A percentile compares a stretch with the other conserved stretches of the same genome.
These are phyloP conservation scores for Xenopus laevis DNA, from an alignment of 2,113 vertebrate species.

Conservation along the genomic window DNA sequence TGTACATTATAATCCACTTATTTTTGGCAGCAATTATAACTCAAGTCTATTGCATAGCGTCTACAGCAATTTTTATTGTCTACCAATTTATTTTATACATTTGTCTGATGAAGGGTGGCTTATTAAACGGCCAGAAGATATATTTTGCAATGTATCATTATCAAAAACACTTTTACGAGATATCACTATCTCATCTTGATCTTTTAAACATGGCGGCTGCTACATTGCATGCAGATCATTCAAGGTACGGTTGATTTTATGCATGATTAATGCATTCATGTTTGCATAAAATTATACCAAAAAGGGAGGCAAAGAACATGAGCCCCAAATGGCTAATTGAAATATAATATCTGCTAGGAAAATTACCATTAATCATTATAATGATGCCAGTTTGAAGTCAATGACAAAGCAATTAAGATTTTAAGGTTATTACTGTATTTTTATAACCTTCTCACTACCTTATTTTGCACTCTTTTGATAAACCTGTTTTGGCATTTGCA, in stretches of 20 bases:
- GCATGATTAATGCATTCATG: constrained; percentile 40
- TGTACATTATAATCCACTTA: too few relatives aligned
- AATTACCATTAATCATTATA: constrained; percentile 46
- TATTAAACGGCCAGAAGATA: too few relatives aligned
- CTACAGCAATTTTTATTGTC: too few relatives aligned
- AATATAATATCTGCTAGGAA: constrained; percentile 43
- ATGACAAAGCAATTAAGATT: constrained; percentile 45
- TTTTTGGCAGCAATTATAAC: too few relatives aligned
- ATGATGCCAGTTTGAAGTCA: constrained; percentile 42
- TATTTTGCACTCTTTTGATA: constrained; percentile 31
- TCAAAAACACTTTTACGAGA: neutral
- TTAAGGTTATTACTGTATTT: constrained; percentile 42
- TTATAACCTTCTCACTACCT: constrained; percentile 35
- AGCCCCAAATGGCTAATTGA: constrained; percentile 44
- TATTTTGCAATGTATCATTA: too few relatives aligned
- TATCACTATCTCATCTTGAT: neutral
- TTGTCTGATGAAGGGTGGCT: too few relatives aligned
- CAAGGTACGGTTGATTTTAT: constrained; percentile 10
- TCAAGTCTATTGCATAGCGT: too few relatives aligned
- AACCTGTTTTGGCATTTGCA: neutral
- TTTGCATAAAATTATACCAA: constrained; percentile 41
- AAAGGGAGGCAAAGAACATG: constrained; percentile 37
- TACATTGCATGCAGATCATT: neutral
- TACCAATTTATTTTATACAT: too few relatives aligned
- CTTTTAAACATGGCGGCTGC: neutral